Evolutionary conservation across 1,140 invertebrate species (phyloP), one percentile per base, ranked within the genome.

Genomic region (Calephelis nemesis): DNA sequence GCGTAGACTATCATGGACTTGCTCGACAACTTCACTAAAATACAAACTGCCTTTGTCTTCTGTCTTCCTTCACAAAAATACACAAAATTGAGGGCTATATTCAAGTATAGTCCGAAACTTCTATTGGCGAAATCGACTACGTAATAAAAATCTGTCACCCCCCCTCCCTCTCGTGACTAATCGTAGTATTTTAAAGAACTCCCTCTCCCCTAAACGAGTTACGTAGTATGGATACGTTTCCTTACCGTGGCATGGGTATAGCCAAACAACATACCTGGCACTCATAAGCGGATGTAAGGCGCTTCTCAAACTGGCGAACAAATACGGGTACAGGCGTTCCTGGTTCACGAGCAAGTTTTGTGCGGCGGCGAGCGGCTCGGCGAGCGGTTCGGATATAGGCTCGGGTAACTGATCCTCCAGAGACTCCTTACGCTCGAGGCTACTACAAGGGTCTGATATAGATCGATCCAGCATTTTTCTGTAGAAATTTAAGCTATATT

Each of bases 211-310:
- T 19, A 19, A 19, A 19, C 15, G 15, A 1, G 0, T 19, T 19
- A 19, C 15, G 15, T 19, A 19, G 15, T 19, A 19, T 19, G 15
- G 15, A 1, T 19, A 19, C 15, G 15, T 19, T 19, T 1, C 15
- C 15, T 4, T 12, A 47, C 13, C 7, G 3, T 45, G 10, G 13
- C 0, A 45, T 15, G 39, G 54, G 19, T 69, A 62, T 42, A 42
- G 19, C 4, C 54, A 47, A 15, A 62, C 52, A 68, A 58, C 69
- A 30, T 83, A 88, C 84, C 92, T 93, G 71, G 95, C 93, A 73
- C 94, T 93, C 77, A 96, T 94, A 10, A 96, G 91, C 7, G 96
- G 95, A 77, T 94, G 93, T 54, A 96, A 81, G 6, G 95, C 95
- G 52, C 92, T 92, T 80, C 94, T 93, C 50, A 96, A 84, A 65